Conservation (phyloP, 2,888 invertebrate species). For the Acrocyrtus sp. region DNA sequence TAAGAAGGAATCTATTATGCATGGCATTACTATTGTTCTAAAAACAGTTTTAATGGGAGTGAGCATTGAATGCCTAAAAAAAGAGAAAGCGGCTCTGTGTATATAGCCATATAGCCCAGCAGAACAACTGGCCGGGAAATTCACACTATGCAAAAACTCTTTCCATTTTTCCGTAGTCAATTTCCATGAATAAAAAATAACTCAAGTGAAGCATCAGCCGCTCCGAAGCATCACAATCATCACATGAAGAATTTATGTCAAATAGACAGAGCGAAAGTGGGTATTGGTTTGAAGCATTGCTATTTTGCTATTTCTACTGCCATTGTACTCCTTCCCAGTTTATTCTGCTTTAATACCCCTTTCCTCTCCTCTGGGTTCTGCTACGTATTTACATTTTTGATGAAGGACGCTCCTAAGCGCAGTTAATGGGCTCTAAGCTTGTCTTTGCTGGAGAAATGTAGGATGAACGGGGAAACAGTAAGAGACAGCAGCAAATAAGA, state of each 20-base stretch:
- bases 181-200: conserved; percentile 8
- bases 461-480: no score
- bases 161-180: background rate
- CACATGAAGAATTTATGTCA: conserved; percentile 20
- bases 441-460: no score
- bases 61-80: background rate
- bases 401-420: conserved; percentile 19
- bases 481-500: no score
- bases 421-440: conserved; percentile 11
- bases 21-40: conserved; percentile 25
- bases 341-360: conserved; percentile 16
- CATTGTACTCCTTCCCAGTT: background rate
- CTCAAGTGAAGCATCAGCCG: conserved; percentile 1
- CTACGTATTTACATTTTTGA: conserved; percentile 12
- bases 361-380: conserved; percentile 4
- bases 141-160: background rate
- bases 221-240: conserved; percentile 17
- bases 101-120: background rate
- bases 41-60: conserved; percentile 14
- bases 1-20: conserved; percentile 19
- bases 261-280: background rate
- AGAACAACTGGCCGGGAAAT: background rate
- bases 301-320: background rate
- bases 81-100: background rate
- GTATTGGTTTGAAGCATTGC: no score